Evolutionary conservation across 2,113 vertebrate genomes (phyloP), one percentile per base, ranked within the genome.

Genomic region (Callorhinus ursinus): DNA sequence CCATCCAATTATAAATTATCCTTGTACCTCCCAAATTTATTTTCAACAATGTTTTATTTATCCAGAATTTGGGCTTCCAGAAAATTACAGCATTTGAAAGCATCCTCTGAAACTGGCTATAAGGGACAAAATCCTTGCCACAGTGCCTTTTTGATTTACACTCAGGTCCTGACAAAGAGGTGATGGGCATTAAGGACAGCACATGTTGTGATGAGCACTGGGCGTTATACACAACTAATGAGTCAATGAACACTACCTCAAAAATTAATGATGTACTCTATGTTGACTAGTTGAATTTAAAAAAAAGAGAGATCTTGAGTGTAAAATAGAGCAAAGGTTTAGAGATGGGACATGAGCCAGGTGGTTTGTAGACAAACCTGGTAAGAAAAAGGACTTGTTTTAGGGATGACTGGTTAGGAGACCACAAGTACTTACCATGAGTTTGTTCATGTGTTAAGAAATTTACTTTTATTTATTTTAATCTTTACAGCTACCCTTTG

Each of bases 21-120:
- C 76, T 2, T 81, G 19, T 74, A 89, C 31, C 55, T 90, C 46
- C 11, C 4, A 85, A 57, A 55, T 77, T 72, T 79, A 93, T 93
- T 94, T 81, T 79, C 46, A 71, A 9, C 81, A 69, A 15, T 33
- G 15, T 59, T 87, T 76, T 57, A 81, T 76, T 93, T 76, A 92
- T 84, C 31, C 26, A 88, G 8, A 72, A 88, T 42, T 88, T 59
- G 51, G 24, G 26, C 69, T 88, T 84, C 19, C 10, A 77, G 82
- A 92, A 80, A 83, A n/a, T 80, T 55, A 26, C 7, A 85, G 2
- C 26, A 85, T 67, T 97, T 97, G 53, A 87, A 88, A 88, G n/a
- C 42, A 4, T 72, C 36, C 8, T 89, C 90, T 89, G n/a, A 93
- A 84, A 92, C 51, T 72, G 19, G 79, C 31, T 72, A 11, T 88